phyloP scores from a whole-genome alignment of 2,797 vertebrate genomes.

The Mionectes olivaceus region DNA sequence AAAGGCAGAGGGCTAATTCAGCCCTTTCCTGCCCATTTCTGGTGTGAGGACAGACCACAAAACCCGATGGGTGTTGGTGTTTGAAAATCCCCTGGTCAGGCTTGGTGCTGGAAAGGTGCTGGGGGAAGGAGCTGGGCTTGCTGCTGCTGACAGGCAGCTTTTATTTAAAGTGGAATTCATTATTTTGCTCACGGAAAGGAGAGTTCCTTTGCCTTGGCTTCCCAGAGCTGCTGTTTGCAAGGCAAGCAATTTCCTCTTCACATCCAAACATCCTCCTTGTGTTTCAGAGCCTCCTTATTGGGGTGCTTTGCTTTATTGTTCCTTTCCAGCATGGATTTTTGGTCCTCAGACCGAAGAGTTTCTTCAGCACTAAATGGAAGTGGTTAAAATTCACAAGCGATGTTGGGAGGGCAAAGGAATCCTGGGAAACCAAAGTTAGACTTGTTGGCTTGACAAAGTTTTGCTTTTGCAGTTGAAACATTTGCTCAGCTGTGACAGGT shows the following conservation, averaged over 20 bases:
- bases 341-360: not conserved
- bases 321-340: not conserved
- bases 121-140: not conserved
- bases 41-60: not conserved
- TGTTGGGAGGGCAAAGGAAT: not conserved
- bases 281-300: not conserved
- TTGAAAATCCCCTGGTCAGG: not conserved
- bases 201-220: constrained; percentile 1
- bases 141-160: not conserved
- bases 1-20: not conserved
- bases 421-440: not conserved
- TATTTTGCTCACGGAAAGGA: not conserved
- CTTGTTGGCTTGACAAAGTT: not conserved
- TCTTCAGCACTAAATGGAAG: not conserved
- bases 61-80: not conserved
- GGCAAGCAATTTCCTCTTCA: constrained; percentile 14
- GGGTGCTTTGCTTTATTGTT: not conserved
- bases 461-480: not conserved
- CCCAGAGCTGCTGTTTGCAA: not conserved
- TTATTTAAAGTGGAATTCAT: not conserved
- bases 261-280: constrained; percentile 20
- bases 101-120: not conserved
- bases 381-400: not conserved
- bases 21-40: not conserved
- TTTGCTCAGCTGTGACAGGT: not conserved